A percentile compares a stretch with the other conserved stretches of the same genome.
phyloP scores from a whole-genome alignment of 2,797 vertebrate genomes.

The Hypotaenidia philippensis region DNA sequence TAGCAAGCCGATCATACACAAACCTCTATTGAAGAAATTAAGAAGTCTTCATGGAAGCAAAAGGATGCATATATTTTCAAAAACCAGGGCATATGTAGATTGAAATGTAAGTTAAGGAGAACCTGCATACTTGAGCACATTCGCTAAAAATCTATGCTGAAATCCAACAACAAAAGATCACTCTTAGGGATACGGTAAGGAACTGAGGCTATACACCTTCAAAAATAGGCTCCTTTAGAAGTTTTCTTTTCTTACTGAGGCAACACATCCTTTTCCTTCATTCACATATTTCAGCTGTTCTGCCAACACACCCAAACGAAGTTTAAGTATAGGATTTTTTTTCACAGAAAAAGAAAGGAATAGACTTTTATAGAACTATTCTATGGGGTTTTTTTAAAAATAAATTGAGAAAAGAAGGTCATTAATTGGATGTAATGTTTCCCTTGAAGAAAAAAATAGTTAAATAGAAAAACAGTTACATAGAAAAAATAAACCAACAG shows the following conservation, averaged over 20 bases:
- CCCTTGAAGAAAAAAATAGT: neutral
- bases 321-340: neutral
- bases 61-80: neutral
- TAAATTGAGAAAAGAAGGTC: neutral
- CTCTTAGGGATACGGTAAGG: neutral
- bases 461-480: neutral
- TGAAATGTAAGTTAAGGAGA: neutral
- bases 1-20: neutral
- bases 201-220: neutral
- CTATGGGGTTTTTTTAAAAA: neutral
- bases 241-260: neutral
- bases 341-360: neutral
- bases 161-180: neutral
- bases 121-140: neutral
- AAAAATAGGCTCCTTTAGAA: neutral
- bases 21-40: neutral
- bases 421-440: rapidly evolving
- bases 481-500: neutral
- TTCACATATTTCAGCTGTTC: neutral
- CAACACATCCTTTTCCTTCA: neutral
- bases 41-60: neutral
- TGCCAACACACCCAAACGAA: neutral
- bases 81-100: neutral
- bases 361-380: neutral
- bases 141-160: neutral